Evolutionary conservation across 2,797 vertebrate genomes (phyloP), one percentile per base, ranked within the genome.

Genomic region (Phylloscopus collybita): DNA sequence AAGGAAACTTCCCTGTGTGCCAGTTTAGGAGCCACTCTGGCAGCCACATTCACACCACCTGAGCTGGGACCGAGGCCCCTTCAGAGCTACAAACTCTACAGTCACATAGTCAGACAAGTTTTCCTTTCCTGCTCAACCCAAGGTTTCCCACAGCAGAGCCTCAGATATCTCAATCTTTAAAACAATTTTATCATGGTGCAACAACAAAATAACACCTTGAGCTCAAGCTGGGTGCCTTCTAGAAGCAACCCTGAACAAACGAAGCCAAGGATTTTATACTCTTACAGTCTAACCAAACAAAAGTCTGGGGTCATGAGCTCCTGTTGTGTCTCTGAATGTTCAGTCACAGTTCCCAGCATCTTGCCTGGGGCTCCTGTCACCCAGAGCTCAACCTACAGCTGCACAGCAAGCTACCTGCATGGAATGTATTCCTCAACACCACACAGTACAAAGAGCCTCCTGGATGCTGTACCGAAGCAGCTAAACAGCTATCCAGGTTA

Each of bases 211-310:
- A 67, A 61, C 18, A 49, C 34, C 78, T 88, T 1, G 0, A 32
- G 18, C n/a, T 66, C 20, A 6, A 38, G n/a, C 11, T 54, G 11
- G 6, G 29, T 40, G 16, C 42, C 34, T 54, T 42, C 10, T 26
- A 49, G 30, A 40, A 49, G 12, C 21, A 20, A 61, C 6, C 13
- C 27, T 13, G 5, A 59, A 70, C 14, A 64, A 51, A 59, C 10
- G 25, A 90, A 65, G 14, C 6, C 8, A 3, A 27, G 3, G 21
- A 44, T 57, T 76, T 89, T 51, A 38, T 16, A 45, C 7, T 29
- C 20, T 45, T 29, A 18, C 23, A 71, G 6, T 45, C 44, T 25
- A 38, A 38, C 50, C 20, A 30, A 23, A 44, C 0, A 0, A n/a
- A 75, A n/a, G 9, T 57, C 71, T 64, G 50, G 16, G 36, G 9